Evolutionary conservation across 2,113 vertebrate species (phyloP).

Genomic region (Sapajus apella): DNA sequence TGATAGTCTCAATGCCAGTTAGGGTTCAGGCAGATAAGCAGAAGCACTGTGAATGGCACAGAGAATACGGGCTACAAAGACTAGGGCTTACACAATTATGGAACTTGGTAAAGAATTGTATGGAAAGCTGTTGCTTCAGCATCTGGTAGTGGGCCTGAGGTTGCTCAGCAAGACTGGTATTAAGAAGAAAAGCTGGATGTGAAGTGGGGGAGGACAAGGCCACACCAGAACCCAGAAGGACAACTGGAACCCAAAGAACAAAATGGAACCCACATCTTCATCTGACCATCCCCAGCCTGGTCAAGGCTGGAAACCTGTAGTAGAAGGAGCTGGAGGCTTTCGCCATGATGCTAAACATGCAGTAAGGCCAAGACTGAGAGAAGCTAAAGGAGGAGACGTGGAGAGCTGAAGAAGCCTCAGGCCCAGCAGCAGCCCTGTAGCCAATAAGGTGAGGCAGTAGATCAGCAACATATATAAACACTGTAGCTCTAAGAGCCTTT

Average conservation of each 20-base stretch:
- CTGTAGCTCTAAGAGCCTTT: too few relatives aligned
- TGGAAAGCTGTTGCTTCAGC: not conserved
- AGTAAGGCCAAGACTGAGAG: not conserved
- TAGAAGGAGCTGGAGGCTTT: not conserved
- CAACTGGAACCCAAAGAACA: not conserved
- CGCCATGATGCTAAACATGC: not conserved
- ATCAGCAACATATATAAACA: fast-evolving
- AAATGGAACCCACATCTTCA: not conserved
- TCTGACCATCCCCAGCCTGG: not conserved
- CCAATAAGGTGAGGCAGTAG: not conserved
- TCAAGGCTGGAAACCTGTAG: not conserved
- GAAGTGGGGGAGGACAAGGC: not conserved
- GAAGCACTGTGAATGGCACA: not conserved
- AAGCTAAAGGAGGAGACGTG: not conserved
- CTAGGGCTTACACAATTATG: not conserved
- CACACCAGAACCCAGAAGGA: not conserved
- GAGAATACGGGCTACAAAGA: not conserved
- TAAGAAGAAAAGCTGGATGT: not conserved
- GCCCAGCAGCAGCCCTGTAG: not conserved
- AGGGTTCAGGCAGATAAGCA: not conserved
- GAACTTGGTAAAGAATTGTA: not conserved
- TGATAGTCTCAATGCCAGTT: not conserved
- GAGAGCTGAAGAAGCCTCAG: not conserved
- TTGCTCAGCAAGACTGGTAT: not conserved
- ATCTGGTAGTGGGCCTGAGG: not conserved